Base-by-base conservation (phyloP, 2,888 invertebrate genomes). In the Dugesia japonica region DNA sequence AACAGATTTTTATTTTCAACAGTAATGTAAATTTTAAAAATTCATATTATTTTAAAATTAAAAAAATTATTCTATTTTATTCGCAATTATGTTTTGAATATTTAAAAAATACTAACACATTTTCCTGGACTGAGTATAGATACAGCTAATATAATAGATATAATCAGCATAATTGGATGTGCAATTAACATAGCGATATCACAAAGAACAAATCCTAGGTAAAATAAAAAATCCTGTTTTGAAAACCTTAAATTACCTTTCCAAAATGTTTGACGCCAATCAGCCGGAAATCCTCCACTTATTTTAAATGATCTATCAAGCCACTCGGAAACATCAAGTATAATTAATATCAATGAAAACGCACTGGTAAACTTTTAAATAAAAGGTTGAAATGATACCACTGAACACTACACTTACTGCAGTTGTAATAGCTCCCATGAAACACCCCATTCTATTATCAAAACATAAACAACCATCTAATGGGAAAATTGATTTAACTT, bases 261-360 rank as follows among this genome's bases (percentile, higher is more conserved):
- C 76, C 76, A 76, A 72, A 76, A 76, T 26, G 28, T 27, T 28
- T 38, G 71, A 23, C 73, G 72, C 76, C 76, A 76, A 17, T 31
- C n/a, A 4, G 76, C 31, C 77, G 28, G 74, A 28, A 75, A 76
- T 1, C 31, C 72, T 15, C 76, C 76, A 1, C 26, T n/a, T 23
- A 76, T 74, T 23, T 74, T 73, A 26, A 76, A 76, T 1, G 23
- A 20, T 28, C 27, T 27, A 71, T 76, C 31, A 20, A 28, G 26
- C 71, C 73, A 76, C 9, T 26, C 38, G n/a, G 73, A n/a, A 20
- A 71, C 72, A 20, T 76, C 76, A 27, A 76, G 74, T 1, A 76
- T 73, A 28, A 76, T 38, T 74, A 74, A 27, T n/a, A 76, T 76
- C 28, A 27, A 72, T 38, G 28, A 26, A 23, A 76, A 71, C 17